Evolutionary conservation across 2,113 vertebrate species (phyloP), one percentile per base, ranked within the genome.

Genomic region (Protomyctophum bolini): DNA sequence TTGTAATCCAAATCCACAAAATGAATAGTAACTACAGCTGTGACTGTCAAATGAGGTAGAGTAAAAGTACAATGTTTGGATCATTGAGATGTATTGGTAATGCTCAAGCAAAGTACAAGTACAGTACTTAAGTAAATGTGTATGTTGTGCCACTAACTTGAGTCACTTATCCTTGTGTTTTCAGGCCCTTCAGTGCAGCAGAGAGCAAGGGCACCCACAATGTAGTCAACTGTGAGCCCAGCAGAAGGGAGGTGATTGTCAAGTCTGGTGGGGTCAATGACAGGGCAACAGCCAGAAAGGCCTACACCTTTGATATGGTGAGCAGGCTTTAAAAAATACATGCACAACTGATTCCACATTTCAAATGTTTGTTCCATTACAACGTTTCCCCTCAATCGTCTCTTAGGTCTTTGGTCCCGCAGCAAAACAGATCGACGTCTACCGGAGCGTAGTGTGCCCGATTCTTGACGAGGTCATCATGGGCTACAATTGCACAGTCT

Each of bases 401-500:
- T 46, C 48, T 59, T 0, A 99, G 98, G 97, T 98, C 2, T 99
- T 99, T 76, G 95, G 96, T 68, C 94, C 94, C 28, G 92, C 95
- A 4, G 97, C 97, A n/a, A 99, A 99, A 72, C 97, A 99, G 91
- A 99, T 99, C 8, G 98, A 99, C 0, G 96, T 99, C 0, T 99
- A 99, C 86, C 87, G 95, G 55, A 98, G 94, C 73, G 96, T 99
- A 6, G 95, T 99, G 2, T 98, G 94, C 72, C 97, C 98, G 50
- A 99, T 99, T 86, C 90, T 99, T 89, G 95, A 99, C 81, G 97
- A 99, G 83, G 98, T 99, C 79, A 97, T 99, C 70, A 94, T 98
- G 96, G 97, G 98, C 10, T 99, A 99, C 85, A 99, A 99, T 90
- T 99, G 98, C 78, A 99, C 97, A 0, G 92, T 99, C 6, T 99